Percentiles rank a stretch among this genome's conserved stretches.
Evolutionary conservation across 2,113 vertebrate species (phyloP).

Genomic region (Mugil cephalus): DNA sequence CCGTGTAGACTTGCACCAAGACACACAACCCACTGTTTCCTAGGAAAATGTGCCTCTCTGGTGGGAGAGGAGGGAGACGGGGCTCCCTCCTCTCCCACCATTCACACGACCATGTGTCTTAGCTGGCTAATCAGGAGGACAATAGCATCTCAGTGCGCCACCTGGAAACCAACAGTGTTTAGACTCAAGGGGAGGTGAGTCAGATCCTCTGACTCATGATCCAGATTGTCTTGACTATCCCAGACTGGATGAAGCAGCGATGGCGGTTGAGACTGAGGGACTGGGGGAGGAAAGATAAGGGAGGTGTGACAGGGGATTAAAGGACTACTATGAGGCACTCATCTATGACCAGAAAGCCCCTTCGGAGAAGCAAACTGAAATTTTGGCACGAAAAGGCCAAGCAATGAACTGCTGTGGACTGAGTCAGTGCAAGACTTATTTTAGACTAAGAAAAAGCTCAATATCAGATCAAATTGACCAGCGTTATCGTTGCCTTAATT

Average conservation of each 20-base stretch:
- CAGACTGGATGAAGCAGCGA: conserved; percentile 8
- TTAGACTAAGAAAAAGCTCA: too few species aligned
- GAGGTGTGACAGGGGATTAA: background rate
- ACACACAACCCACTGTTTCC: conserved; percentile 6
- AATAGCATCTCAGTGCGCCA: conserved; percentile 49
- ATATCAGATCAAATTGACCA: too few species aligned
- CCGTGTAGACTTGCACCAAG: background rate
- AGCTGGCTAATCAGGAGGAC: conserved; percentile 52
- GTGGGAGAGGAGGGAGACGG: too few species aligned
- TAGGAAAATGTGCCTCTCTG: background rate
- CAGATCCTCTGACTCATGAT: conserved; percentile 64
- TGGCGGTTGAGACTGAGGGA: background rate
- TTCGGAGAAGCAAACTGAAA: too few species aligned
- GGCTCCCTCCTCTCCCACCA: background rate
- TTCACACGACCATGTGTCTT: conserved; percentile 7
- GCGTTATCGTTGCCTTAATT: too few species aligned
- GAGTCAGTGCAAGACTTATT: too few species aligned
- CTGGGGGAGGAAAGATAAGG: background rate
- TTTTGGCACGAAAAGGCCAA: too few species aligned
- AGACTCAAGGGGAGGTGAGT: conserved; percentile 58
- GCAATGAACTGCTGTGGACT: too few species aligned
- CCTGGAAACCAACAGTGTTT: conserved; percentile 52
- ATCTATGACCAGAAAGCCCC: too few species aligned
- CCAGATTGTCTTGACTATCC: background rate
- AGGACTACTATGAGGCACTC: too few species aligned